Conservation (phyloP, 2,888 invertebrate species). For the Drosophila greeni region DNA sequence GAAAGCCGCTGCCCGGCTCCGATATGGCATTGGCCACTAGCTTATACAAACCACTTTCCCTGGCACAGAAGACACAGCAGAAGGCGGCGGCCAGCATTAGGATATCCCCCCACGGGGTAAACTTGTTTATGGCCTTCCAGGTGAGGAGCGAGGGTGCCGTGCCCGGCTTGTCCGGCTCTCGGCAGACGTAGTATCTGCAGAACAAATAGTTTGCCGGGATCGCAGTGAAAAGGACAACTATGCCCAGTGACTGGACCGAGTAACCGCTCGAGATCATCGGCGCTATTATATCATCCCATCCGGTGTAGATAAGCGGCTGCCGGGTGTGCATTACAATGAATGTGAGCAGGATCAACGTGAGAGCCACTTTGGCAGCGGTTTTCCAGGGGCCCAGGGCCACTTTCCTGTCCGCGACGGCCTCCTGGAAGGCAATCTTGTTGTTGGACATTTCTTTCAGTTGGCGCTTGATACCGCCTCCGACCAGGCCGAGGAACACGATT, state of each 20-base stretch:
- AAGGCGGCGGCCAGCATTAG: constrained; percentile 45
- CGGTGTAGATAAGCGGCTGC: background rate
- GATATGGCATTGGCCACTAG: constrained; percentile 2
- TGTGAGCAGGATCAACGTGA: constrained; percentile 2
- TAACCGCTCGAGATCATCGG: background rate
- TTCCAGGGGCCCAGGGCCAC: constrained; percentile 36
- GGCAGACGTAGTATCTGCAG: constrained; percentile 57
- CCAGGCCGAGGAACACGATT: constrained; percentile 44
- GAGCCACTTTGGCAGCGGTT: background rate
- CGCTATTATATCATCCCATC: constrained; percentile 19
- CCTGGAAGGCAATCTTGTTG: background rate
- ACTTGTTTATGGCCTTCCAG: constrained; percentile 45
- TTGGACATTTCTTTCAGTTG: background rate
- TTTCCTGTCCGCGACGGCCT: constrained; percentile 25
- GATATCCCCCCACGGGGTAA: constrained; percentile 51
- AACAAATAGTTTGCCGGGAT: constrained; percentile 54
- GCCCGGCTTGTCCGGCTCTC: constrained; percentile 15
- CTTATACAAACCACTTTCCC: constrained; percentile 10
- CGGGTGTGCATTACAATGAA: constrained; percentile 13
- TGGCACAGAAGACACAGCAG: constrained; percentile 9
- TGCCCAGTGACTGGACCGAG: constrained; percentile 34
- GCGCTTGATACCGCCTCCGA: constrained; percentile 11
- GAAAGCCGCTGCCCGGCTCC: background rate
- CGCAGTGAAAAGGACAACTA: constrained; percentile 22
- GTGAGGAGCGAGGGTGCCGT: constrained; percentile 35